Conservation (phyloP, 2,113 vertebrate genomes). For the Salminus brasiliensis region DNA sequence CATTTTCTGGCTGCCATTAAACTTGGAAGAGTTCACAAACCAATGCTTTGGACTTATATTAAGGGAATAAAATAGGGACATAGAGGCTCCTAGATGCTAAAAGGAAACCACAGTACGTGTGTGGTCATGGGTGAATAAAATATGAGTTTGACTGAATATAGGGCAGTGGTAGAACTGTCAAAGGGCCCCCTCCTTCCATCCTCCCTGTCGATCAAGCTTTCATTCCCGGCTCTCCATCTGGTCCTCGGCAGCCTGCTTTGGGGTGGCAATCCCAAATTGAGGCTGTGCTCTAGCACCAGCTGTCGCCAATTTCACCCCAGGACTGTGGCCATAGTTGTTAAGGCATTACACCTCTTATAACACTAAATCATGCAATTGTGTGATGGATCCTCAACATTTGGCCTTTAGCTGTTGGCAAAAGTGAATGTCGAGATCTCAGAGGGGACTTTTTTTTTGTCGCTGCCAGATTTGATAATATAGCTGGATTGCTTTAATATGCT, state of each 20-base stretch:
- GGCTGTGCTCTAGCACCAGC: constrained; percentile 55
- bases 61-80: too few species aligned
- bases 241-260: background rate
- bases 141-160: background rate
- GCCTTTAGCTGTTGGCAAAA: constrained; percentile 20
- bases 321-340: constrained; percentile 40
- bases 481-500: background rate
- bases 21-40: too few species aligned
- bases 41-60: too few species aligned
- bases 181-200: background rate
- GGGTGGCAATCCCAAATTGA: background rate
- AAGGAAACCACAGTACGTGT: too few species aligned
- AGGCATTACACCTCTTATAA: constrained; percentile 45
- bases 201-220: background rate
- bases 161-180: background rate
- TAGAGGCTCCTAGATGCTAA: too few species aligned
- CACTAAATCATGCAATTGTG: constrained; percentile 47
- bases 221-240: constrained; percentile 23
- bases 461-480: background rate
- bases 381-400: constrained; percentile 6
- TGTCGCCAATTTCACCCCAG: constrained; percentile 47
- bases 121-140: background rate
- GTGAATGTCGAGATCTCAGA: background rate
- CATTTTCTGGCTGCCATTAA: too few species aligned
- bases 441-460: background rate